Conservation (phyloP, 2,113 vertebrate species). For the Charina bottae region DNA sequence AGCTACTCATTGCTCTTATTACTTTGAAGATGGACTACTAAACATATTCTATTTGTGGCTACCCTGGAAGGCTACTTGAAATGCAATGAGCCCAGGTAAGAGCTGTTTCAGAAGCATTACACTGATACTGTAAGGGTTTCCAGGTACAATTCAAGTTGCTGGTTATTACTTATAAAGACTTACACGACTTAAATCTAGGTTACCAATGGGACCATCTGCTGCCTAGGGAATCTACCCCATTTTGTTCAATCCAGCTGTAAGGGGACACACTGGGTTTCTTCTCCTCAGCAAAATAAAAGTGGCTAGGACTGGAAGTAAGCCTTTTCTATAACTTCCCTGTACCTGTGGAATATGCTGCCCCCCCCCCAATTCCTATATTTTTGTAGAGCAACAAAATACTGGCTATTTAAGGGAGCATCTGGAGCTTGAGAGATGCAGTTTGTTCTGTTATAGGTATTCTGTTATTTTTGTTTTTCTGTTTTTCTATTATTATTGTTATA, state of each 20-base stretch:
- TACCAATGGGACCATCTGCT: not conserved
- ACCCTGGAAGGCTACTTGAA: not conserved
- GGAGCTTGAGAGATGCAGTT: not conserved
- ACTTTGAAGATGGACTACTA: not conserved
- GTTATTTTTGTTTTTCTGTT: not conserved
- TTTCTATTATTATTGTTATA: not conserved
- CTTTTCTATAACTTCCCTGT: not conserved
- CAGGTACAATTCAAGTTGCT: not conserved
- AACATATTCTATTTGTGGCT: not conserved
- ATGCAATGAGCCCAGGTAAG: not conserved
- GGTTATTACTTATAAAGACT: not conserved
- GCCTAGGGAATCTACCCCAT: not conserved
- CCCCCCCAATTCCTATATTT: not conserved
- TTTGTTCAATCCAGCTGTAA: not conserved
- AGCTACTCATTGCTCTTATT: not conserved
- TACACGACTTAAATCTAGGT: not conserved
- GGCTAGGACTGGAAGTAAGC: not conserved
- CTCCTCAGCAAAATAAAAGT: not conserved
- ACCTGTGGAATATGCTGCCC: not conserved
- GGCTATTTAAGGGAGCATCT: not conserved
- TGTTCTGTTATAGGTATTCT: not conserved
- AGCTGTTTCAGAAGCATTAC: not conserved
- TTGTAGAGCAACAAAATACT: not conserved
- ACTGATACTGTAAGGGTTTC: not conserved
- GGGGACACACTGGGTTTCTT: not conserved